These are phyloP conservation scores for Ageneiosus marmoratus DNA, from an alignment of 2,113 vertebrate species.

Conservation along the genomic window DNA sequence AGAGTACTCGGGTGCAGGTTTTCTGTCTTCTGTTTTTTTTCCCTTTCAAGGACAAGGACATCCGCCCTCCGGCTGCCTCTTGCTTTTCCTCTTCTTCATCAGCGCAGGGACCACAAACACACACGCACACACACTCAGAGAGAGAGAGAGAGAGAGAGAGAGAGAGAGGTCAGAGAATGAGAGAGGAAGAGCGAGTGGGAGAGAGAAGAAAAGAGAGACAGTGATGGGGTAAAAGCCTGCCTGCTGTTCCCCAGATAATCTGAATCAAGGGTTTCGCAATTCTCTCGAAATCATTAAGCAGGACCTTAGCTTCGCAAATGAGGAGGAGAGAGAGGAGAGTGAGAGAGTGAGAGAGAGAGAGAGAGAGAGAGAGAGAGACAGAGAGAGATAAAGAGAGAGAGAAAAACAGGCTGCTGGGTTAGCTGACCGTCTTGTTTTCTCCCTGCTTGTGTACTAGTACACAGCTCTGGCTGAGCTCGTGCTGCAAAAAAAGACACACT, in stretches of 20 bases:
- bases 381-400: conserved; percentile 18
- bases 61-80: conserved; percentile 76
- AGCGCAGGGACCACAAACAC: conserved; percentile 58
- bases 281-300: conserved; percentile 62
- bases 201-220: background rate
- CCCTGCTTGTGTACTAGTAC: conserved; percentile 73
- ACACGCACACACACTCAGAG: background rate
- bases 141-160: conserved; percentile 41
- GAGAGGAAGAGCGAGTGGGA: background rate
- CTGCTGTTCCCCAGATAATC: conserved; percentile 74
- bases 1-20: conserved; percentile 90
- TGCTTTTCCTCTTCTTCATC: conserved; percentile 67
- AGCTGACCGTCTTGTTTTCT: conserved; percentile 75
- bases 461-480: conserved; percentile 79
- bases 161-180: conserved; percentile 30
- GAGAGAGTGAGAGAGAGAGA: background rate
- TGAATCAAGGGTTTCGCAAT: conserved; percentile 75
- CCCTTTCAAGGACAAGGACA: conserved; percentile 92
- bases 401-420: conserved; percentile 78
- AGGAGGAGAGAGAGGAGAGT: conserved; percentile 48
- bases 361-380: background rate
- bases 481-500: conserved; percentile 83
- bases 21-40: conserved; percentile 50
- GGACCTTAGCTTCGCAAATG: conserved; percentile 78
- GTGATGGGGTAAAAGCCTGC: conserved; percentile 54